Evolutionary conservation across 2,888 invertebrate species (phyloP), one percentile per base, ranked within the genome.

Genomic region (Cynaeus angustus): DNA sequence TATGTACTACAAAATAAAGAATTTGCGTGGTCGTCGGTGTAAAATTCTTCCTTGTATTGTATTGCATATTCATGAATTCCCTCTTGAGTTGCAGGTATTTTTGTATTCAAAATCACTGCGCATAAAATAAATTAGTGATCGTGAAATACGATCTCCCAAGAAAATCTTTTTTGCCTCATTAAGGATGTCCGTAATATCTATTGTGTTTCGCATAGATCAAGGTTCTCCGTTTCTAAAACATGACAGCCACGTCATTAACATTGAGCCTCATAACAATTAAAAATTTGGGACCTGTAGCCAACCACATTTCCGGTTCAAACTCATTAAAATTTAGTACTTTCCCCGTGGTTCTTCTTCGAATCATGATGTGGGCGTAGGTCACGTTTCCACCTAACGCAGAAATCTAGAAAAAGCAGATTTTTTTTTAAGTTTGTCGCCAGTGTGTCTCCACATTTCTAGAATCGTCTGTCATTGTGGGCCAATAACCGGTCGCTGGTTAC

Each of bases 121-220:
- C 28, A 53, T 33, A 53, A 28, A 53, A 48, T 48, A 48, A 53
- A 41, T 41, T 33, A 33, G 30, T 28, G 21, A 50, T 16, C 38
- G 55, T 38, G 55, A 41, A 55, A 55, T 28, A 43, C 56, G 43
- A 58, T 58, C 56, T 41, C 4, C n/a, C 56, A 21, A 43, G 26
- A 59, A 46, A 46, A 30, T 53, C 13, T 46, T 59, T 59, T 59
- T 59, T 59, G 46, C 59, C 59, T 59, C 59, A 33, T 59, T 59
- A 59, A 59, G 59, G 59, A 59, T 59, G 59, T 59, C 59, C 59
- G 59, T 16, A 37, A 59, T 59, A 59, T 46, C 59, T 46, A 59
- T 59, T 59, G 59, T 59, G 33, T 46, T 59, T 59, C 33, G 46
- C 59, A 59, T 59, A 59, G 59, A 59, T 59, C 59, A 59, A 59